phyloP scores from a whole-genome alignment of 2,113 vertebrate species.

The Oryzias woworae region DNA sequence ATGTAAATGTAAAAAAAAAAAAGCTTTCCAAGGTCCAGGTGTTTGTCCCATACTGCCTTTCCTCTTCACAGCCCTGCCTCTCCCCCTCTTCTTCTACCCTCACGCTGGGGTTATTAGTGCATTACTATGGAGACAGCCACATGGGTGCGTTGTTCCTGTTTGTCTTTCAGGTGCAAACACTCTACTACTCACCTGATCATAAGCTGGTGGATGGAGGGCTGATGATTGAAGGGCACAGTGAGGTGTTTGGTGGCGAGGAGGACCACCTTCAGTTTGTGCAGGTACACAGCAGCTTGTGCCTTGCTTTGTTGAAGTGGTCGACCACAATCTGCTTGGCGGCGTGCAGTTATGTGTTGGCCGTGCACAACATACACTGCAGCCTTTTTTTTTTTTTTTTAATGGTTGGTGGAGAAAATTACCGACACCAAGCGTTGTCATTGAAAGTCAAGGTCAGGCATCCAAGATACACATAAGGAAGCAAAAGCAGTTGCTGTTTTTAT shows the following conservation, averaged over 20 bases:
- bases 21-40: slow-evolving; percentile 35
- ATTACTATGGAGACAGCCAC: slow-evolving; percentile 92
- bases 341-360: slow-evolving; percentile 17
- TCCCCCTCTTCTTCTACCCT: slow-evolving; percentile 2
- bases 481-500: too few relatives aligned
- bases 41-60: slow-evolving; percentile 23
- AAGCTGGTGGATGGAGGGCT: slow-evolving; percentile 99
- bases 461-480: neutral
- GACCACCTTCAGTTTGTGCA: slow-evolving; percentile 99
- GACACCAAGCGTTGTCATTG: neutral
- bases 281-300: slow-evolving; percentile 84
- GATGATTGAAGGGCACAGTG: slow-evolving; percentile 94
- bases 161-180: slow-evolving; percentile 99
- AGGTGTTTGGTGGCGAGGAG: slow-evolving; percentile 98
- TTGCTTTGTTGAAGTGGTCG: slow-evolving; percentile 29
- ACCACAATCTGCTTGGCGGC: slow-evolving; percentile 32
- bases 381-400: neutral
- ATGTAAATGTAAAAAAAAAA: slow-evolving; percentile 22
- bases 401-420: too few relatives aligned
- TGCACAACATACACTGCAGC: slow-evolving; percentile 21
- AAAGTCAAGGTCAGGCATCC: neutral
- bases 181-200: slow-evolving; percentile 99
- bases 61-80: slow-evolving; percentile 76
- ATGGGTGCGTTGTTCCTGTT: slow-evolving; percentile 95
- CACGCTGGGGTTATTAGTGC: slow-evolving; percentile 60